A percentile compares a stretch with the other conserved stretches of the same genome.
Evolutionary conservation across 2,797 vertebrate species (phyloP).

Genomic region (Micromesistius poutassou): DNA sequence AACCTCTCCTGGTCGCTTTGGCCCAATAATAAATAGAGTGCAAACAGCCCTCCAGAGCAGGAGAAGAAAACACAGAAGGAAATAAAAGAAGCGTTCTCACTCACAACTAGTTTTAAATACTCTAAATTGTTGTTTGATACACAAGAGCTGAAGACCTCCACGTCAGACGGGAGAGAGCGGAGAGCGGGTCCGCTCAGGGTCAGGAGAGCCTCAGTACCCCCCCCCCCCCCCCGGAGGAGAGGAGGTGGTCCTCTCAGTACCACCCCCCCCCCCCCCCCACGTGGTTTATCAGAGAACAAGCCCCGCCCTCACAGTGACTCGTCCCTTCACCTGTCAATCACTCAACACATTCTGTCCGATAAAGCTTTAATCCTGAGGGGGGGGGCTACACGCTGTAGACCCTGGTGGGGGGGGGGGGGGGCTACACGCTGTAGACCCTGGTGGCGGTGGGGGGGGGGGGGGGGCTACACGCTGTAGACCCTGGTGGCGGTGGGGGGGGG

Average conservation of each 20-base stretch:
- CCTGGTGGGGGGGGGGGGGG: constrained; percentile 53
- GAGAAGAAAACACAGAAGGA: too few relatives aligned
- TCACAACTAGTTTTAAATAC: neutral
- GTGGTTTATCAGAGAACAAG: neutral
- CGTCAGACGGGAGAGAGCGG: too few relatives aligned
- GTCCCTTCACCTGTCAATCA: neutral
- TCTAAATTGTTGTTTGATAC: neutral
- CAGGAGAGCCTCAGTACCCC: too few relatives aligned
- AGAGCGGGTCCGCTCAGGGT: too few relatives aligned
- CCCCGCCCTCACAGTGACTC: neutral
- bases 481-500: constrained; percentile 73
- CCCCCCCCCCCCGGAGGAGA: too few relatives aligned
- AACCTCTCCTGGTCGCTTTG: constrained; percentile 22
- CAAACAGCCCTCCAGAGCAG: constrained; percentile 51
- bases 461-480: constrained; percentile 76
- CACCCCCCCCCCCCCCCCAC: too few relatives aligned
- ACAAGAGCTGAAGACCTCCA: too few relatives aligned
- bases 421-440: too few relatives aligned
- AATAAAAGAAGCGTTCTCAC: neutral
- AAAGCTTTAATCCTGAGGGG: constrained; percentile 44
- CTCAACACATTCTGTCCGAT: neutral
- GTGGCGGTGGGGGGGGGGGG: too few relatives aligned
- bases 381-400: constrained; percentile 78
- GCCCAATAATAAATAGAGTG: constrained; percentile 20
- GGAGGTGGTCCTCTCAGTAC: too few relatives aligned